Evolutionary conservation across 2,888 invertebrate species (phyloP).

Genomic region (Branchinecta sandiegonensis): DNA sequence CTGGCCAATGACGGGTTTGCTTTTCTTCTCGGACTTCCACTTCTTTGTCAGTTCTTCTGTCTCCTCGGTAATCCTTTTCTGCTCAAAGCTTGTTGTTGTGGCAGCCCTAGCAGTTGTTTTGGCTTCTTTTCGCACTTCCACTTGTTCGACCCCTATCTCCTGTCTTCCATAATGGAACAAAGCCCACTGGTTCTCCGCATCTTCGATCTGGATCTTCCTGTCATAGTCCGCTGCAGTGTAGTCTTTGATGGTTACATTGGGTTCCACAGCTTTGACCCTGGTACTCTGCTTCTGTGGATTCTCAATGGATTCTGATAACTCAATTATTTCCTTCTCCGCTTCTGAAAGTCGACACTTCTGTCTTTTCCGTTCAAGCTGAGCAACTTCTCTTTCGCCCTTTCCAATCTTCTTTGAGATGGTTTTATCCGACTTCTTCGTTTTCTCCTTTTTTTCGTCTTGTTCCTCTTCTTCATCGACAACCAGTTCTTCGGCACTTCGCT

Average conservation of each 20-base stretch:
- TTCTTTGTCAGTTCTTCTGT: conserved; percentile 24
- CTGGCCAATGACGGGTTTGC: conserved; percentile 23
- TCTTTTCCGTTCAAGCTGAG: conserved; percentile 21
- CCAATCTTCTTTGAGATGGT: conserved; percentile 20
- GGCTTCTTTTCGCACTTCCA: not conserved
- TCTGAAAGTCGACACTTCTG: conserved; percentile 21
- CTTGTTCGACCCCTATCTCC: conserved; percentile 26
- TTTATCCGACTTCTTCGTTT: conserved; percentile 12
- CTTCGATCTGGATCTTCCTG: not conserved
- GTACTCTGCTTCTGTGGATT: not conserved
- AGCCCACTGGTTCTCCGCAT: conserved; percentile 26
- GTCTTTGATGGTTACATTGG: not conserved
- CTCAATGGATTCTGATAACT: conserved; percentile 22
- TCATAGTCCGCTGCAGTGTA: not conserved
- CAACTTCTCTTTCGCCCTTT: conserved; percentile 18
- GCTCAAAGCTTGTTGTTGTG: not conserved
- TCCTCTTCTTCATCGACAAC: conserved; percentile 21
- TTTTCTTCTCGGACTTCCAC: not conserved
- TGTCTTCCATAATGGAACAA: conserved; percentile 34
- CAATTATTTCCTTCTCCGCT: conserved; percentile 22
- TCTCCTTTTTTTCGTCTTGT: conserved; percentile 24
- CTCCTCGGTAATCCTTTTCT: not conserved
- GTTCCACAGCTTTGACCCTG: not conserved
- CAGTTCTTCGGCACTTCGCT: not conserved
- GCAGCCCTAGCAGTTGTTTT: not conserved